A percentile compares a stretch with the other conserved stretches of the same genome.
Conservation (phyloP, 2,797 vertebrate genomes). For the Selene dorsalis region DNA sequence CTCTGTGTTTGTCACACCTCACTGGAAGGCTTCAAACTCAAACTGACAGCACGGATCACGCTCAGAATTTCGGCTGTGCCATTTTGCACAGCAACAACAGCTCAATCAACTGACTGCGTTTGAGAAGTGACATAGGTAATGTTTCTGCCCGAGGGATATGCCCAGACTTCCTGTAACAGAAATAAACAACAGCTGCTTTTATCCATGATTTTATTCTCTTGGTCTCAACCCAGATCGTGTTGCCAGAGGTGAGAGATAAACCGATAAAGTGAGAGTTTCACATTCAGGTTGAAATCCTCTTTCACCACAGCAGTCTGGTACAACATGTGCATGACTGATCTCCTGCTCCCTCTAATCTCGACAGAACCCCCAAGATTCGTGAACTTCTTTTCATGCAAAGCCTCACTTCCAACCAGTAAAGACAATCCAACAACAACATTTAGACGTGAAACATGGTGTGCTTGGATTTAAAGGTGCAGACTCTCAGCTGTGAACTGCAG, state of each 20-base stretch:
- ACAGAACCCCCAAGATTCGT: slow-evolving; percentile 2
- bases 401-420: not conserved
- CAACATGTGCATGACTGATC: slow-evolving; percentile 26
- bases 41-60: not conserved
- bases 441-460: not conserved
- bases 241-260: slow-evolving; percentile 31
- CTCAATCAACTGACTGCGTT: not conserved
- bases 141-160: slow-evolving; percentile 3
- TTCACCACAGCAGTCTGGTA: not conserved
- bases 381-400: slow-evolving; percentile 3
- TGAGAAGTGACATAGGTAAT: not conserved
- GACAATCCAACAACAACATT: not conserved
- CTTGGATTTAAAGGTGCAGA: not conserved
- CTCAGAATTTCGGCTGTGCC: not conserved
- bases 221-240: slow-evolving; percentile 29
- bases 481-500: slow-evolving; percentile 11
- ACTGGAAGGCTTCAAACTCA: not conserved
- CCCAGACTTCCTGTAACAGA: slow-evolving; percentile 29
- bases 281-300: slow-evolving; percentile 7
- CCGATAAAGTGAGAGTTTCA: slow-evolving; percentile 20
- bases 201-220: slow-evolving; percentile 35
- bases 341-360: slow-evolving; percentile 4
- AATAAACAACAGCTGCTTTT: slow-evolving; percentile 30
- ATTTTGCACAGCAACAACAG: not conserved
- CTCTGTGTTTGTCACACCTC: not conserved